Evolutionary conservation across 2,888 invertebrate species (phyloP).

Genomic region (Priocnemis perturbator): DNA sequence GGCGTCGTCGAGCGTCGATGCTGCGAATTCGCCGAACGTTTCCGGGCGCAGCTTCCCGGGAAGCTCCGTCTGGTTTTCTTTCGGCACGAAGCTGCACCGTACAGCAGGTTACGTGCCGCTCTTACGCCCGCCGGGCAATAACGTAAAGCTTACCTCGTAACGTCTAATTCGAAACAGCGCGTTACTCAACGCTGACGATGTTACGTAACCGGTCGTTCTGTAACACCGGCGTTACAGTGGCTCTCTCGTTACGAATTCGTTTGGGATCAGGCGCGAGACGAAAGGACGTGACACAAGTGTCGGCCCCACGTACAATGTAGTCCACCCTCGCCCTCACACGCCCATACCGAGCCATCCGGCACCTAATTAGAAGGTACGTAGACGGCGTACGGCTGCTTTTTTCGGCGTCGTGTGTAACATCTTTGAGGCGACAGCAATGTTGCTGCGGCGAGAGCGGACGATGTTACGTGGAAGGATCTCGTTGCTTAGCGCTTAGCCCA

Average conservation of each 20-base stretch:
- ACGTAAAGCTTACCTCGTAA: slow-evolving; percentile 53
- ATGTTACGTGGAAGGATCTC: too few species aligned
- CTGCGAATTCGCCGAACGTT: slow-evolving; percentile 21
- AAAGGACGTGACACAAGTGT: slow-evolving; percentile 46
- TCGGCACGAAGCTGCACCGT: slow-evolving; percentile 13
- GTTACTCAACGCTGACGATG: slow-evolving; percentile 53
- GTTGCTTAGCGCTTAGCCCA: too few species aligned
- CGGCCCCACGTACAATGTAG: slow-evolving; percentile 12
- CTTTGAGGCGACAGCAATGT: too few species aligned
- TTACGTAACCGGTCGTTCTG: slow-evolving; percentile 56
- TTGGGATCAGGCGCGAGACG: slow-evolving; percentile 49
- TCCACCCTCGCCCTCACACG: slow-evolving; percentile 19
- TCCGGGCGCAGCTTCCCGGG: slow-evolving; percentile 33
- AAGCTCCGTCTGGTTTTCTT: slow-evolving; percentile 8
- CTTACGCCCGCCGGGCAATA: slow-evolving; percentile 39
- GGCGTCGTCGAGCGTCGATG: slow-evolving; percentile 11
- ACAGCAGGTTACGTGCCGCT: slow-evolving; percentile 49
- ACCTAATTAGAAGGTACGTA: background rate
- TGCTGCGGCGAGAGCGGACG: too few species aligned
- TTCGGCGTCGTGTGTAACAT: too few species aligned
- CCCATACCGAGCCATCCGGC: background rate
- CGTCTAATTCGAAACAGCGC: slow-evolving; percentile 55
- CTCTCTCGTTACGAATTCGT: slow-evolving; percentile 55
- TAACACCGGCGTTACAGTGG: slow-evolving; percentile 54
- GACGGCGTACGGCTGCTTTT: too few species aligned